Percentiles rank a stretch among this genome's conserved stretches.
Conservation (phyloP, 2,113 vertebrate species). For the Hemiprocne comata region DNA sequence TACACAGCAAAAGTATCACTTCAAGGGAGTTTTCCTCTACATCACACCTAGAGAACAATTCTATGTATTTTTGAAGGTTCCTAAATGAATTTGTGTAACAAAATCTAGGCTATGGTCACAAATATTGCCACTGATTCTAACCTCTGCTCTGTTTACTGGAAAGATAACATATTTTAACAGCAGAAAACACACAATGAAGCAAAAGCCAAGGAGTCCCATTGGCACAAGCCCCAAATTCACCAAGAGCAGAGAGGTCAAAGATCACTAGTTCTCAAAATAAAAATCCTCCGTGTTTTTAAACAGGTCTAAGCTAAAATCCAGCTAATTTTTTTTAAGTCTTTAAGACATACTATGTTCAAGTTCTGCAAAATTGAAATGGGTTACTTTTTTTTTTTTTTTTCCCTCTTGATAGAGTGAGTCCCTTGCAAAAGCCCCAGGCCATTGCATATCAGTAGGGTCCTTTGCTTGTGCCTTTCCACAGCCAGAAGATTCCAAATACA, state of each 20-base stretch:
- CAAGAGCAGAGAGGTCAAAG: neutral
- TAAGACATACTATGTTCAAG: neutral
- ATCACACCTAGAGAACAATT: neutral
- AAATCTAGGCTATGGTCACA: too few relatives aligned
- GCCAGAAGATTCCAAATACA: neutral
- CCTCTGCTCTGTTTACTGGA: too few relatives aligned
- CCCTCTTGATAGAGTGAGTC: neutral
- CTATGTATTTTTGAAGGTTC: too few relatives aligned
- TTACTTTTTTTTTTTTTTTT: neutral
- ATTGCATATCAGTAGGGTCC: neutral
- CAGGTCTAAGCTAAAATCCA: neutral
- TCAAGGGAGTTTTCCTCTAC: neutral
- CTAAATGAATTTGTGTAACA: too few relatives aligned
- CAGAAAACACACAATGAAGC: neutral
- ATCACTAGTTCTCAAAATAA: neutral
- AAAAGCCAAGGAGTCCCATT: neutral
- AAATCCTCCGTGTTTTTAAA: neutral
- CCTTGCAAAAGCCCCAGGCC: neutral
- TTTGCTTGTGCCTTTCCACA: neutral
- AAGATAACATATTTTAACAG: neutral
- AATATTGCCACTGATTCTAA: too few relatives aligned
- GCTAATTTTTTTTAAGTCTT: neutral
- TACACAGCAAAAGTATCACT: neutral
- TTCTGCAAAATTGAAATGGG: neutral
- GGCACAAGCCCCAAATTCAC: neutral